Percentiles rank a stretch among this genome's conserved stretches.
Conservation (phyloP, 2,797 vertebrate species). For the Squalus acanthias region DNA sequence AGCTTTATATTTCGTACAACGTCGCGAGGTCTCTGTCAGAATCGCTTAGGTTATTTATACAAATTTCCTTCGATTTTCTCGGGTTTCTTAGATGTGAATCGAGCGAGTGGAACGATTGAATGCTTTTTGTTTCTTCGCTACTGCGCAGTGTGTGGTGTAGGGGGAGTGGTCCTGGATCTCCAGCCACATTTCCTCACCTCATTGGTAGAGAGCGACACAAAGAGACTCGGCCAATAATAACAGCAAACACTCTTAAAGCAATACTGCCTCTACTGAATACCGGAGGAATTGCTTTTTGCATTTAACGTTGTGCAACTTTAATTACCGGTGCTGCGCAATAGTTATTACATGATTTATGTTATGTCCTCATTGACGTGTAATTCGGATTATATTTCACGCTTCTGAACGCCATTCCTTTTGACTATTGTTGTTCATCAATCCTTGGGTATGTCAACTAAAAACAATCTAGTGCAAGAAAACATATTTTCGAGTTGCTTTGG, state of each 20-base stretch:
- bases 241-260: background rate
- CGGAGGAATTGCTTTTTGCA: background rate
- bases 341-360: background rate
- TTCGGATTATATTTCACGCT: background rate
- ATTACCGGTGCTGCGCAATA: background rate
- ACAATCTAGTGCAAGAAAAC: background rate
- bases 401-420: background rate
- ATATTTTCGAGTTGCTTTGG: background rate
- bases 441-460: background rate
- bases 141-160: background rate
- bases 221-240: constrained; percentile 13
- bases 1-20: background rate
- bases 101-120: background rate
- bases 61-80: background rate
- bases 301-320: background rate
- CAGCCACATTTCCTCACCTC: background rate
- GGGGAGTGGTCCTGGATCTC: background rate
- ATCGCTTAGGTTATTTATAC: background rate
- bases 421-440: background rate
- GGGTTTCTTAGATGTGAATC: background rate
- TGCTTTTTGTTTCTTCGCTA: background rate
- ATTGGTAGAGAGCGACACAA: constrained; percentile 21
- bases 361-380: background rate
- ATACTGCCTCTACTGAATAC: background rate
- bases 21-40: background rate